Conservation (phyloP, 2,113 vertebrate genomes). For the Penelope pileata region DNA sequence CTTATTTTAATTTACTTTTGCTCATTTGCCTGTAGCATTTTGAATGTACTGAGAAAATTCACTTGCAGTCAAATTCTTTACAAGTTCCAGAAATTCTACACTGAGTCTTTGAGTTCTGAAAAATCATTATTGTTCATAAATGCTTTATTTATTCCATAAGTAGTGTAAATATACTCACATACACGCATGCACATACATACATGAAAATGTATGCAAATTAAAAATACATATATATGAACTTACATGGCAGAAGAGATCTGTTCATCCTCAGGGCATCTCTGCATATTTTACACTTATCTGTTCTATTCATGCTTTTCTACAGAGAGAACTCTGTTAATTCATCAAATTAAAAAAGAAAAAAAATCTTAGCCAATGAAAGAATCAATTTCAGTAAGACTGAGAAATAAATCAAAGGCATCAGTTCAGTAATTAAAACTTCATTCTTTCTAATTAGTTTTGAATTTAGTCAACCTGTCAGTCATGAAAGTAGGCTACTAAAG, state of each 20-base stretch:
- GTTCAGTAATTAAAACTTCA: constrained; percentile 21
- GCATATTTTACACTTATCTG: constrained; percentile 8
- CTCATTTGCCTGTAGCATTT: background rate
- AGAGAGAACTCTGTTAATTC: background rate
- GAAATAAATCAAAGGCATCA: constrained; percentile 15
- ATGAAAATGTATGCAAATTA: background rate
- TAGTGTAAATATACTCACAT: background rate
- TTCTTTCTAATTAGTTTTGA: constrained; percentile 50
- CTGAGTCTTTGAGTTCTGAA: background rate
- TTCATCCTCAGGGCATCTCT: background rate
- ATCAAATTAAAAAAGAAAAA: background rate
- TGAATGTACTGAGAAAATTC: background rate
- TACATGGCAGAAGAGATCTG: background rate
- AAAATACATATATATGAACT: background rate
- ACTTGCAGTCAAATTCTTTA: background rate
- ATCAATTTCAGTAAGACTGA: background rate
- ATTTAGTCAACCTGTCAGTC: background rate
- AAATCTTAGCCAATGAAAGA: background rate
- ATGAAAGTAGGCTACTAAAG: background rate
- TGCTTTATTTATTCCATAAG: background rate
- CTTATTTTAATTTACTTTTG: background rate
- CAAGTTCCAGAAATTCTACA: background rate
- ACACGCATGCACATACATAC: background rate
- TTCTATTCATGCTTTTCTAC: background rate
- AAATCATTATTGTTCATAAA: background rate